phyloP scores from a whole-genome alignment of 1,140 invertebrate genomes.

The Euura lappo region DNA sequence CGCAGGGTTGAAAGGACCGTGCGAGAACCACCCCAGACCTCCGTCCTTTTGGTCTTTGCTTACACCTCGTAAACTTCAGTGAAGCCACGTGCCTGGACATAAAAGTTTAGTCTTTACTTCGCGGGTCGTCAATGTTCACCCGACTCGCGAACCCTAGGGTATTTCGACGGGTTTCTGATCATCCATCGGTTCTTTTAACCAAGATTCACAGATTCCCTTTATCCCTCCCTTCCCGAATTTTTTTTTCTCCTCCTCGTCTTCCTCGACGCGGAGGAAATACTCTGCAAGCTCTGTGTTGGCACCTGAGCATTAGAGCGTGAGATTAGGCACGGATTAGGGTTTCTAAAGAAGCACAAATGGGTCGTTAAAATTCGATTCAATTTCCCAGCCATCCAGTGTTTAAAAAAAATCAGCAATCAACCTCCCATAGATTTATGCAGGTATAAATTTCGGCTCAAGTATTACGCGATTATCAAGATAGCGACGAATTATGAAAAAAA shows the following conservation, averaged over 20 bases:
- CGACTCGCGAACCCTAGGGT: too few species aligned
- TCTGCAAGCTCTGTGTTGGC: too few species aligned
- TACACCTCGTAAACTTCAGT: constrained; percentile 4
- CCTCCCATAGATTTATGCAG: background rate
- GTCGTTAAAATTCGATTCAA: background rate
- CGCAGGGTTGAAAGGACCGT: background rate
- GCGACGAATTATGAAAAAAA: too few species aligned
- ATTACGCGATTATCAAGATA: too few species aligned
- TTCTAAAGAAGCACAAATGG: background rate
- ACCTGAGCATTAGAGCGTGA: background rate
- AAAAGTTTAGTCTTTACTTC: constrained; percentile 2
- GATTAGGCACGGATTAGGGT: constrained; percentile 1
- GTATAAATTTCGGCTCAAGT: background rate
- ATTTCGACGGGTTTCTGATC: too few species aligned
- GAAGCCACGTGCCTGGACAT: background rate
- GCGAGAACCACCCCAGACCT: background rate
- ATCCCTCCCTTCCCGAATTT: background rate
- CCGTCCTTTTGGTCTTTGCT: background rate
- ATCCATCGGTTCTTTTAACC: too few species aligned
- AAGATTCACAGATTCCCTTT: background rate
- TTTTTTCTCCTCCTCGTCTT: background rate
- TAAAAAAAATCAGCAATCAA: background rate
- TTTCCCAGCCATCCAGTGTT: background rate
- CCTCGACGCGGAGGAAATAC: background rate
- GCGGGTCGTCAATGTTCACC: background rate